These are phyloP conservation scores for Turritopsis rubra DNA, from an alignment of 30 jellyfish, hydroid and myxozoan species.

Conservation along the genomic window DNA sequence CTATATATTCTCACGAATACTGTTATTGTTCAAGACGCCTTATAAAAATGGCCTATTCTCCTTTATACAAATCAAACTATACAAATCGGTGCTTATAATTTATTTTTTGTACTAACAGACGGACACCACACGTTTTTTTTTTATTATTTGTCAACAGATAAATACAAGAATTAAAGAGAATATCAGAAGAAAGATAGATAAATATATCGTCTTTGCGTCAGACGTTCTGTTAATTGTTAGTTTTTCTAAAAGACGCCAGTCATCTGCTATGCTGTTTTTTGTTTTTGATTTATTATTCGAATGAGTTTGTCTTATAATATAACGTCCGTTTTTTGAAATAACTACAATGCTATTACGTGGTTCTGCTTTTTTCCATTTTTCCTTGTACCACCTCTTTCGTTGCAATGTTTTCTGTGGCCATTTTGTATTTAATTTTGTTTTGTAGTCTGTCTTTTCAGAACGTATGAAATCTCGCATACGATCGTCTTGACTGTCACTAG, in stretches of 20 bases:
- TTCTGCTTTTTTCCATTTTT: background rate
- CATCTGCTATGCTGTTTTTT: background rate
- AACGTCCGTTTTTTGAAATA: background rate
- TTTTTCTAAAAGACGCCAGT: conserved; percentile 16
- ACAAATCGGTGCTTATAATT: background rate
- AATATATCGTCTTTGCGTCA: conserved; percentile 6
- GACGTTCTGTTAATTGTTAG: background rate
- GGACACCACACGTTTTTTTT: background rate
- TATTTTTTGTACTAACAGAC: background rate
- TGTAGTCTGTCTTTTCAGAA: background rate
- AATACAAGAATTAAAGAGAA: background rate
- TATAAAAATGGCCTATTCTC: background rate
- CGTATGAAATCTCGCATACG: conserved; percentile 1
- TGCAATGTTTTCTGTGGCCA: background rate
- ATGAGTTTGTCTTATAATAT: background rate
- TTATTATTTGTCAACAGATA: background rate
- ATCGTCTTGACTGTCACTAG: background rate
- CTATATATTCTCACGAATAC: background rate
- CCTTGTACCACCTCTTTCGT: background rate
- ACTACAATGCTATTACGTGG: background rate
- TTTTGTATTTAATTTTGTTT: background rate
- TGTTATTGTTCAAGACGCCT: background rate
- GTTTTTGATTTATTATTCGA: background rate
- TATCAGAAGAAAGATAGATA: background rate
- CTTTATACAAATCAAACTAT: background rate